Conservation (phyloP, 2,888 invertebrate species). For the Nemotelus nigrinus region DNA sequence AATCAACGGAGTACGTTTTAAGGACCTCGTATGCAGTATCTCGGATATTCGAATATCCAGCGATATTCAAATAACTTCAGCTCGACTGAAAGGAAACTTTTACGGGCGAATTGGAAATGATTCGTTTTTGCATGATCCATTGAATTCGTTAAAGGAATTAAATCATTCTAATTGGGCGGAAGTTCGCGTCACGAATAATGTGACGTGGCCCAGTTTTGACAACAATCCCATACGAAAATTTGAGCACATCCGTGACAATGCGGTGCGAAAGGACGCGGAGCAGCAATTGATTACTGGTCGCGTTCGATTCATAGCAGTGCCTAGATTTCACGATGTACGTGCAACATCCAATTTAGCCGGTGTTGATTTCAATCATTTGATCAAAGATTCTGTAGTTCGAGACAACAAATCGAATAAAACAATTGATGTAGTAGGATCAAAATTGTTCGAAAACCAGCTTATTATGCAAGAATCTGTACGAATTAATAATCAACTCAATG, state of each 20-base stretch:
- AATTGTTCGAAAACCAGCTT: slow-evolving; percentile 9
- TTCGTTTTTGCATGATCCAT: background rate
- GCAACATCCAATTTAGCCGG: background rate
- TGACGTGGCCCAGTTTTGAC: background rate
- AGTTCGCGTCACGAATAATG: background rate
- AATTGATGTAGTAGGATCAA: background rate
- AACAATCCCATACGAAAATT: background rate
- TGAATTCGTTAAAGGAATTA: background rate
- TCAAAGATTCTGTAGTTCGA: background rate
- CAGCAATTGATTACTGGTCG: background rate
- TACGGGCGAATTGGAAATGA: background rate
- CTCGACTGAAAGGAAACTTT: background rate
- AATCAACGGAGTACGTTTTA: background rate
- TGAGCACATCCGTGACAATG: background rate
- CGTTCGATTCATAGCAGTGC: background rate
- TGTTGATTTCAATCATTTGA: background rate
- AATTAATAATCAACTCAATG: background rate
- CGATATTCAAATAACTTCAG: background rate
- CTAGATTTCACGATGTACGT: background rate
- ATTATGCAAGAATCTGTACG: background rate
- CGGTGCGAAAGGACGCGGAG: background rate
- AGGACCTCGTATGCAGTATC: background rate
- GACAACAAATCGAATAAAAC: background rate
- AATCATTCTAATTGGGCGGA: background rate
- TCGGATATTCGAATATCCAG: background rate